Percentiles rank a stretch among this genome's conserved stretches.
These are phyloP conservation scores for Xenopus tropicalis DNA, from an alignment of 2,113 vertebrate genomes.

Conservation along the genomic window DNA sequence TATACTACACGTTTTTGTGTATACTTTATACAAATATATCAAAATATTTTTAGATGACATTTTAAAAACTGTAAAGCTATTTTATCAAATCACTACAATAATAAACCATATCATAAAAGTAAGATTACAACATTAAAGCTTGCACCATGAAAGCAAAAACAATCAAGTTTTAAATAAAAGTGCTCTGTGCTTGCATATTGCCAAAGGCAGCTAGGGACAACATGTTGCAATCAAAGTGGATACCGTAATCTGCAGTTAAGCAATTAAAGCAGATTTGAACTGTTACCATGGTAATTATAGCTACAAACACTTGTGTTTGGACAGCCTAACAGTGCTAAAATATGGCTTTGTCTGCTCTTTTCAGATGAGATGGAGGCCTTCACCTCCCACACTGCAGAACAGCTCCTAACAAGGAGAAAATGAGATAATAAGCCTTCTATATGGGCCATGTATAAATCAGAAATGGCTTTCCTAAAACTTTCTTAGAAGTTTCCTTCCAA, in stretches of 20 bases:
- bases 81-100: too few species aligned
- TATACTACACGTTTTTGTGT: too few species aligned
- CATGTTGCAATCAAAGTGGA: not conserved
- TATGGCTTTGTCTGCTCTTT: conserved; percentile 44
- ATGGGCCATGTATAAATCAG: conserved; percentile 52
- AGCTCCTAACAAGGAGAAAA: conserved; percentile 78
- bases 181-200: not conserved
- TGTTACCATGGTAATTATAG: conserved; percentile 51
- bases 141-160: too few species aligned
- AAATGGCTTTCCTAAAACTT: conserved; percentile 53
- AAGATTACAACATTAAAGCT: too few species aligned
- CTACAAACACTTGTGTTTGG: conserved; percentile 52
- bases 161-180: not conserved
- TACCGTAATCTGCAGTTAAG: not conserved
- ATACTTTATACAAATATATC: too few species aligned
- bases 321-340: conserved; percentile 36
- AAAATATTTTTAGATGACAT: too few species aligned
- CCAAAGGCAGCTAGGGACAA: not conserved
- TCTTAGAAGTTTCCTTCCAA: conserved; percentile 59
- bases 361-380: conserved; percentile 47
- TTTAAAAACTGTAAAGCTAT: too few species aligned
- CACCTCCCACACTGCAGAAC: conserved; percentile 53
- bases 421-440: conserved; percentile 40
- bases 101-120: too few species aligned
- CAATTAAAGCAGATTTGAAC: conserved; percentile 21